A percentile compares a stretch with the other conserved stretches of the same genome.
Conservation (phyloP, 2,113 vertebrate species). For the Pristiophorus japonicus region DNA sequence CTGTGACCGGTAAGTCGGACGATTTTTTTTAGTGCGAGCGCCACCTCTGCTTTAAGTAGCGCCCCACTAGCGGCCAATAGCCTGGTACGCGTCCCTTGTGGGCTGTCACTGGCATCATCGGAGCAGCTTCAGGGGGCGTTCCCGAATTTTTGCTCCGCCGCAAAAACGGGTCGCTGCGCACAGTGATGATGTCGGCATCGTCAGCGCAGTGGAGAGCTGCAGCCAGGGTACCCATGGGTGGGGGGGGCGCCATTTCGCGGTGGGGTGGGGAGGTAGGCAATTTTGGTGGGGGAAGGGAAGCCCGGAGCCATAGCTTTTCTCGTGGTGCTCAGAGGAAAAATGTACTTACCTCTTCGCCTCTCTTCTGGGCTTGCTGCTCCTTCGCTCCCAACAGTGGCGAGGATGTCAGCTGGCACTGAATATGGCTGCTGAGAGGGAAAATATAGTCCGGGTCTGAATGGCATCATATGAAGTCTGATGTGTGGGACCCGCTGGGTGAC, state of each 20-base stretch:
- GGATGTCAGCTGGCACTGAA: neutral
- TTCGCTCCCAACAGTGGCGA: neutral
- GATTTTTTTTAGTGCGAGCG: too few species aligned
- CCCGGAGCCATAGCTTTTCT: neutral
- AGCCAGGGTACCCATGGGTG: neutral
- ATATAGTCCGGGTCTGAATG: neutral
- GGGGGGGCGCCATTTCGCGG: too few species aligned
- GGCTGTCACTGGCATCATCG: too few species aligned
- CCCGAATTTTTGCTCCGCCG: too few species aligned
- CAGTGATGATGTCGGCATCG: too few species aligned
- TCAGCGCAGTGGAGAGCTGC: neutral
- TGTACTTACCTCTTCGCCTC: neutral
- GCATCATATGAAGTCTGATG: neutral
- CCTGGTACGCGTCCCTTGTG: too few species aligned
- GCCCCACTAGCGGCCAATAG: too few species aligned
- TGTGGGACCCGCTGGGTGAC: neutral
- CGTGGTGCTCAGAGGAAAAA: neutral
- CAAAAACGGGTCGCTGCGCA: too few species aligned
- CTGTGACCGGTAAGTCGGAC: too few species aligned
- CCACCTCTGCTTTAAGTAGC: too few species aligned
- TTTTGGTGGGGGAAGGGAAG: neutral
- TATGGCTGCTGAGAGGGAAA: neutral
- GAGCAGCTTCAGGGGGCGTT: too few species aligned
- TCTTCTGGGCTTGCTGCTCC: neutral
- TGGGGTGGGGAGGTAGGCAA: neutral